A percentile compares a stretch with the other conserved stretches of the same genome.
These are phyloP conservation scores for Pristionchus arcanus DNA, from an alignment of 2,888 invertebrate genomes.

Conservation along the genomic window DNA sequence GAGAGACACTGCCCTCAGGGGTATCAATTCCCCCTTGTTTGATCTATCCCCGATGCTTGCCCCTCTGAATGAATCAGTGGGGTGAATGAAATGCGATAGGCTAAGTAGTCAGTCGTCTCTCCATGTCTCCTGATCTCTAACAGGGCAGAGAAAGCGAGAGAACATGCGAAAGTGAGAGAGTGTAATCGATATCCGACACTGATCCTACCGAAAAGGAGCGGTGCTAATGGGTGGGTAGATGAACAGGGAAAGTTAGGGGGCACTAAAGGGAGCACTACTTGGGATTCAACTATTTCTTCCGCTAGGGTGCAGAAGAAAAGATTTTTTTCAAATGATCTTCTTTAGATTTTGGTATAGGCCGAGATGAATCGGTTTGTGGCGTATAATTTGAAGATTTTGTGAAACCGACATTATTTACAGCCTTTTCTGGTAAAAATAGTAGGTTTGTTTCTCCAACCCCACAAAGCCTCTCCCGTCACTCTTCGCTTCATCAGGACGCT, in stretches of 20 bases:
- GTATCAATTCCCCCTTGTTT: conserved; percentile 36
- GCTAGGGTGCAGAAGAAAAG: no score
- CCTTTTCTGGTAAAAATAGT: no score
- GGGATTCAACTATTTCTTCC: background rate
- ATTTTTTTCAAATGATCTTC: no score
- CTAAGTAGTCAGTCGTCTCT: background rate
- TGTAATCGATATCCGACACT: background rate
- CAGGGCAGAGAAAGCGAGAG: background rate
- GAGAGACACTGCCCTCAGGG: background rate
- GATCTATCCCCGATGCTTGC: no score
- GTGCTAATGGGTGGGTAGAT: conserved; percentile 1
- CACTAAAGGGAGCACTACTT: background rate
- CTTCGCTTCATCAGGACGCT: background rate
- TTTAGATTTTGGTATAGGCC: no score
- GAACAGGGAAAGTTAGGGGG: background rate
- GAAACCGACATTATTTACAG: no score
- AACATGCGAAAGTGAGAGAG: conserved; percentile 6
- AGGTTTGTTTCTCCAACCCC: background rate
- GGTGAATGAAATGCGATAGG: conserved; percentile 20
- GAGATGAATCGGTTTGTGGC: no score
- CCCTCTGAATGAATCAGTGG: conserved; percentile 42
- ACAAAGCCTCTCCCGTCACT: background rate
- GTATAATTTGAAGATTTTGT: no score
- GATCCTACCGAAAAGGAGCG: background rate
- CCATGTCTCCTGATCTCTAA: background rate